Percentiles rank a stretch among this genome's conserved stretches.
phyloP scores from a whole-genome alignment of 2,797 vertebrate species.

The Melanotaenia pygmaea region DNA sequence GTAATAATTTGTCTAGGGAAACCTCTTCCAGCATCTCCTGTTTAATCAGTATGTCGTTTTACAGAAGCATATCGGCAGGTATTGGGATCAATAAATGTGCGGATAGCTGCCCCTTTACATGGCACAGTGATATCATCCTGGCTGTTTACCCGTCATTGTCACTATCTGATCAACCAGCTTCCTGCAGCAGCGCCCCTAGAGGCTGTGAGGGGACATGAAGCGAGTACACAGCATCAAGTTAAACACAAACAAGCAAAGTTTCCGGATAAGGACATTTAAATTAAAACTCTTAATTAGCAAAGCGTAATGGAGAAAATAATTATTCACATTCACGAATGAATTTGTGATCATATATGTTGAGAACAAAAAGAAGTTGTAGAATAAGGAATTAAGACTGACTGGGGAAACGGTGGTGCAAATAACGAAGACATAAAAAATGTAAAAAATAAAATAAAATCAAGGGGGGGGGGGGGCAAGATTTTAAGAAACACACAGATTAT shows the following conservation, averaged over 20 bases:
- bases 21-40: neutral
- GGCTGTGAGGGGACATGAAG: conserved; percentile 75
- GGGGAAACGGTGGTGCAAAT: too few relatives aligned
- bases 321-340: too few relatives aligned
- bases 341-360: too few relatives aligned
- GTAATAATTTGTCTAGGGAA: conserved; percentile 18
- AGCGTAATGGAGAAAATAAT: too few relatives aligned
- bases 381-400: too few relatives aligned
- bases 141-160: conserved; percentile 80
- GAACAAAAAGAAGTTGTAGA: too few relatives aligned
- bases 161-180: conserved; percentile 76
- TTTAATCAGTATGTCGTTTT: neutral
- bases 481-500: too few relatives aligned
- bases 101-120: conserved; percentile 33
- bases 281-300: conserved; percentile 22
- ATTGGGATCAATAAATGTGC: conserved; percentile 9
- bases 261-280: conserved; percentile 24
- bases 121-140: conserved; percentile 64
- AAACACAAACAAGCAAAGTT: neutral
- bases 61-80: neutral
- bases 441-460: too few relatives aligned
- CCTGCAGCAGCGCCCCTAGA: conserved; percentile 83
- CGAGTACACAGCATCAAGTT: conserved; percentile 42
- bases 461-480: too few relatives aligned
- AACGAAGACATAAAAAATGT: too few relatives aligned